These are phyloP conservation scores for Ericerus pela DNA, from an alignment of 1,140 invertebrate species.

Conservation along the genomic window DNA sequence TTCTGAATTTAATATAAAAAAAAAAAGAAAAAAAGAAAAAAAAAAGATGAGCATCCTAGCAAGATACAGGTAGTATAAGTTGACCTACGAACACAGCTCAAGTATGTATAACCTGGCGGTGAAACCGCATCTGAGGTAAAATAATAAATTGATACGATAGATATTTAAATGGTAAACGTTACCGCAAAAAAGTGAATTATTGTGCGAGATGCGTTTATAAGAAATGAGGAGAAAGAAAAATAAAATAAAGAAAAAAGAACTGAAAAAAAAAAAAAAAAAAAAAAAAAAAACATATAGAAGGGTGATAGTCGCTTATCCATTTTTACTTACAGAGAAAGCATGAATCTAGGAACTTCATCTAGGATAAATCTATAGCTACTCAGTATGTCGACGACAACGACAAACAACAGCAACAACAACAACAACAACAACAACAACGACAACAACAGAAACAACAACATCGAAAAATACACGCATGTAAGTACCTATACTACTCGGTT, in stretches of 20 bases:
- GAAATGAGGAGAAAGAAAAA: neutral
- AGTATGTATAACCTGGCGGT: too few species aligned
- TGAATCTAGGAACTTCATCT: neutral
- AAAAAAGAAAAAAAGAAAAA: too few species aligned
- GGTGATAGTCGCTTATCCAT: neutral
- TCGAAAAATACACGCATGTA: neutral
- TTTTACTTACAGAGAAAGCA: neutral
- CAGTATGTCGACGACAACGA: neutral
- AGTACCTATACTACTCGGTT: too few species aligned
- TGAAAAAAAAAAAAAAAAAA: neutral
- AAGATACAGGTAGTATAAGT: too few species aligned
- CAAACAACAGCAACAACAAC: neutral
- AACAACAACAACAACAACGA: neutral
- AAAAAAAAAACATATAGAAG: neutral
- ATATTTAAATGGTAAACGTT: neutral
- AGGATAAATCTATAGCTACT: neutral
- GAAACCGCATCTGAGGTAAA: too few species aligned
- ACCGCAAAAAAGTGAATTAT: neutral
- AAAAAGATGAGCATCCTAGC: too few species aligned
- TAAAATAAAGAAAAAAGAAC: neutral
- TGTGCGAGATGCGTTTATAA: neutral
- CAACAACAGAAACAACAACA: neutral
- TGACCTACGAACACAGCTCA: too few species aligned
- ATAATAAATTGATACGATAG: conserved; percentile 1
- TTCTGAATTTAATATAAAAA: too few species aligned